These are phyloP conservation scores for Marisa cornuarietis DNA, from an alignment of 1,140 invertebrate genomes.

Conservation along the genomic window DNA sequence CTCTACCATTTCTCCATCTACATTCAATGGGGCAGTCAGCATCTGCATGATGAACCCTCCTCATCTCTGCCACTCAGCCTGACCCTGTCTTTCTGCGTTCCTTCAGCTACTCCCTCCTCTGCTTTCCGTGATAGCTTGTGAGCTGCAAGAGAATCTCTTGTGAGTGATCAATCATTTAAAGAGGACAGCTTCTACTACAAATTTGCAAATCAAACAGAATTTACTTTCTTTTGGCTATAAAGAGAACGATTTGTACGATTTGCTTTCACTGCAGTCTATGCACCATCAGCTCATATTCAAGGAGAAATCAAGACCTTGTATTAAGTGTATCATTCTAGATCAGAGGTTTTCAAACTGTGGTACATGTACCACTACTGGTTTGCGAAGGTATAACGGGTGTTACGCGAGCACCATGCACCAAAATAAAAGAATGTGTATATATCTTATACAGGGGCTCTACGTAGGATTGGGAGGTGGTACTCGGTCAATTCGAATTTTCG, in stretches of 20 bases:
- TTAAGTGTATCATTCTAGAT: no score
- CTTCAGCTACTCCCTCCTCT: constrained; percentile 4
- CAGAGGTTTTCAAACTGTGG: no score
- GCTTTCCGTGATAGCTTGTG: constrained; percentile 29
- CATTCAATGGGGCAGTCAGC: constrained; percentile 26
- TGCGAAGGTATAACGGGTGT: no score
- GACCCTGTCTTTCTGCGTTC: constrained; percentile 19
- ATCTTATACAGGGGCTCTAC: no score
- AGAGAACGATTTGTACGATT: not conserved
- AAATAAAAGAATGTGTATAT: no score
- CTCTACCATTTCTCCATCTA: constrained; percentile 2
- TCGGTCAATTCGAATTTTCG: no score
- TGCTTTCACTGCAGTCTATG: not conserved
- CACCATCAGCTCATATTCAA: no score
- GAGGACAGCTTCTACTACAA: not conserved
- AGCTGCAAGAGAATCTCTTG: constrained; percentile 26
- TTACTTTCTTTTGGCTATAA: not conserved
- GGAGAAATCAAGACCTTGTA: no score
- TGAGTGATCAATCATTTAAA: not conserved
- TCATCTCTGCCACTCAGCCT: constrained; percentile 27
- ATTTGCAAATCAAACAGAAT: not conserved
- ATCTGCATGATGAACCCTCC: constrained; percentile 28
- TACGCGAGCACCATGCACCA: no score
- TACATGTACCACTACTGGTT: no score
- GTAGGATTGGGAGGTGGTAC: no score